Evolutionary conservation across 2,888 invertebrate genomes (phyloP), one percentile per base, ranked within the genome.

Genomic region (Hecatera dysodea): DNA sequence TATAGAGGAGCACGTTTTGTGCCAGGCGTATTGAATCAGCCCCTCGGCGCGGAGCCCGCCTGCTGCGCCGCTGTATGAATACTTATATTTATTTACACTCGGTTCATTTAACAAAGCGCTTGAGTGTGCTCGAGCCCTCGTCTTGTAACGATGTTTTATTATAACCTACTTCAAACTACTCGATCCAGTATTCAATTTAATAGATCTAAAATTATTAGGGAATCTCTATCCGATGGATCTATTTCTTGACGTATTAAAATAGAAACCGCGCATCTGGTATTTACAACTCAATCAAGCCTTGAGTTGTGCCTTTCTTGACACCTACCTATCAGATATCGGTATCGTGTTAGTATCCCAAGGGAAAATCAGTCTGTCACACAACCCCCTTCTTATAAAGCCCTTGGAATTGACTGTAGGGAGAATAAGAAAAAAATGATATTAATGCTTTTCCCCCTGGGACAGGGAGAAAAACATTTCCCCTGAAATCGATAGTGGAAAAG

Each of bases 1-100:
- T 62, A 76, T 67, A 67, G 68, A 75, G 72, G 78, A 81, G 83
- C 83, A 83, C 89, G 90, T 90, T n/a, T 92, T 91, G 88, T 85
- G 84, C 87, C 84, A 75, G 85, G 42, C 86, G 90, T 91, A 94
- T 95, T 94, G 91, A 93, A 94, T 92, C 83, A 88, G 89, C 93
- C 95, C 94, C 91, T 89, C 86, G 86, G 87, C 81, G 84, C 72
- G 59, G 79, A 81, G 88, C 85, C 89, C 92, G 84, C 95, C 94
- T 87, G 95, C 93, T 93, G 95, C 70, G 93, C 85, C 83, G 78
- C 88, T 91, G 89, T 93, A 92, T 93, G 92, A 92, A 91, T 92
- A 93, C 93, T 93, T 93, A 94, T 95, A 95, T 96, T 96, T 96
- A 96, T 96, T 96, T 95, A 95, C 95, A 94, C 90, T 93, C 92